Base-by-base conservation (phyloP, 2,113 vertebrate genomes). In the Haemorhous mexicanus region DNA sequence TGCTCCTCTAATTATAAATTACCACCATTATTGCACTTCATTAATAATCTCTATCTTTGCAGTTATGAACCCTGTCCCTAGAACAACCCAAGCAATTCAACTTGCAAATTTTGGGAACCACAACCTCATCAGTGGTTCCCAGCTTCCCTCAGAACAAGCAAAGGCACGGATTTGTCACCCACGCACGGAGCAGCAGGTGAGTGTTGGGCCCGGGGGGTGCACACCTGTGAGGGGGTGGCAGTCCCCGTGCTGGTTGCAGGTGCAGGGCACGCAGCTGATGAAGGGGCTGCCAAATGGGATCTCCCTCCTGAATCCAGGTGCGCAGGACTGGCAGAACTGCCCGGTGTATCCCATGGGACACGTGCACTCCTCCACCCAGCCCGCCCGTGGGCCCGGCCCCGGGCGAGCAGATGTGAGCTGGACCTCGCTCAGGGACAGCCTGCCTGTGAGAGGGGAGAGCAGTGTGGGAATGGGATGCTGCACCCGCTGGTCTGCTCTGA, bases 281-380 rank as follows among this genome's bases (percentile, higher is more conserved):
- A 99, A 97, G 11, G 98, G 96, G 7, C 98, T 95, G 0, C 97
- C 96, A 0, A 67, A 84, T 4, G 98, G 97, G 4, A 89, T 92
- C 80, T 99, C 98, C 49, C 98, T 82, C 90, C 98, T 99, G 97
- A 98, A 99, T 43, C 98, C 98, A 0, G 97, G 97, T 0, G 98
- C 95, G 1, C 99, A 99, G 33, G 89, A 96, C 95, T 99, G 98
- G 47, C 99, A 99, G 95, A 99, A 99, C 89, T 98, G 98, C 35
- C 99, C 99, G 0, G 30, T 10, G 37, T 98, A 99, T 15, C 98
- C 99, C 1, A 0, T 46, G 17, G 98, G 99, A 89, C 99, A 99
- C 0, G 92, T 79, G 64, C 99, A 99, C 11, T 95, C 91, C 90
- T 99, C 99, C 76, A 99, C 99, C 99, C 99, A 99, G 15, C 91